A percentile compares a stretch with the other conserved stretches of the same genome.
Evolutionary conservation across 2,113 vertebrate genomes (phyloP).

Genomic region (Neopipo cinnamomea): DNA sequence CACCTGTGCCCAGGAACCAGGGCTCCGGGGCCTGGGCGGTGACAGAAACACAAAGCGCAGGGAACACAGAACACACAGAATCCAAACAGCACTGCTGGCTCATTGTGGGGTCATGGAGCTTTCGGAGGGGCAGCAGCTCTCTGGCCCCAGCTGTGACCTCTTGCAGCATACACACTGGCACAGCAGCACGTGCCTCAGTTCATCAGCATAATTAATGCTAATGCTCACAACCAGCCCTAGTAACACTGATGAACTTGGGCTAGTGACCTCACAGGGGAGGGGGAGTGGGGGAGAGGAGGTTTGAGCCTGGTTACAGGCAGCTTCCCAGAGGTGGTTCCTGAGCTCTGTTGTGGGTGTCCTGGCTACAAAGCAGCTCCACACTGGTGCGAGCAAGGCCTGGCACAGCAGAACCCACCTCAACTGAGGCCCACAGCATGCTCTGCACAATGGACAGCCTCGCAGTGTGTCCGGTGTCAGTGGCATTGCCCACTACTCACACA

Average conservation of each 20-base stretch:
- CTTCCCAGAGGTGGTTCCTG: background rate
- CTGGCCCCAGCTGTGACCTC: background rate
- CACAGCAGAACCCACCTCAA: background rate
- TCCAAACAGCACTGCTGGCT: fast-evolving
- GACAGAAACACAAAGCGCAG: background rate
- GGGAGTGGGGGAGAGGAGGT: background rate
- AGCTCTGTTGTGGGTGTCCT: background rate
- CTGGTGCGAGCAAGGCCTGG: background rate
- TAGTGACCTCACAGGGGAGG: background rate
- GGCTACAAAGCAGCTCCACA: background rate
- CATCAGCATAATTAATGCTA: background rate
- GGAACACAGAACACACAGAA: background rate
- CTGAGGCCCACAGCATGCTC: background rate
- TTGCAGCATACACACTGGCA: background rate
- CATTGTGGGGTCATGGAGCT: fast-evolving
- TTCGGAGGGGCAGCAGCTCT: background rate
- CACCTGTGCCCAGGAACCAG: background rate
- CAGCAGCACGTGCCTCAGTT: background rate
- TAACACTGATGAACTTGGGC: background rate
- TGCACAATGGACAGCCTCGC: background rate
- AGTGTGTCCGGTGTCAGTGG: background rate
- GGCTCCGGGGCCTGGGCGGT: background rate
- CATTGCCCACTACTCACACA: background rate
- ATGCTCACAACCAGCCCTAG: background rate
- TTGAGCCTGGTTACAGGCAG: background rate